Percentiles rank a stretch among this genome's conserved stretches.
These are phyloP conservation scores for Daphoenositta chrysoptera DNA, from an alignment of 2,113 vertebrate genomes.

Conservation along the genomic window DNA sequence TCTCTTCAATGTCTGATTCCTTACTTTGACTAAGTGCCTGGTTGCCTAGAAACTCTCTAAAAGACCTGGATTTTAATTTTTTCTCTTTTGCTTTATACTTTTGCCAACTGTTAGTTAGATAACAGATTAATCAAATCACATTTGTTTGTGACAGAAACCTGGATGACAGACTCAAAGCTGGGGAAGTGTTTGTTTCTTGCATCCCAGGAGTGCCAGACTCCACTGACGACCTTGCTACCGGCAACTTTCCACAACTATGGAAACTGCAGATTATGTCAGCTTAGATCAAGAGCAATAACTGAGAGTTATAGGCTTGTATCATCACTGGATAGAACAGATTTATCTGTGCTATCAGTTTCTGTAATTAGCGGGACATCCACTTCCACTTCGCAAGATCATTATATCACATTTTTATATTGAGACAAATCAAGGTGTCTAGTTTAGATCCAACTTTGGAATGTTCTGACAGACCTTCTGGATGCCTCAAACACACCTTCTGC, in stretches of 20 bases:
- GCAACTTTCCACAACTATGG: not conserved
- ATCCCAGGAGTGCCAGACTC: not conserved
- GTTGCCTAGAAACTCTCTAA: slow-evolving; percentile 52
- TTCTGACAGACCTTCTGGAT: not conserved
- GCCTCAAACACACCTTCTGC: not conserved
- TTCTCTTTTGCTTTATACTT: not conserved
- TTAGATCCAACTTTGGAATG: not conserved
- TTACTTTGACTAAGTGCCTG: not conserved
- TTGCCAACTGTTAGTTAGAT: not conserved
- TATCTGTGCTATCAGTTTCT: not conserved
- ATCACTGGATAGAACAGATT: not conserved
- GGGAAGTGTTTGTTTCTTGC: not conserved
- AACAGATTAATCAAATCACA: not conserved
- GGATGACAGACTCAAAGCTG: not conserved
- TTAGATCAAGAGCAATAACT: not conserved
- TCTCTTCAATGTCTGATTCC: not conserved
- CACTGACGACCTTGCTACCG: not conserved
- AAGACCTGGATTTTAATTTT: not conserved
- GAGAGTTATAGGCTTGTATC: not conserved
- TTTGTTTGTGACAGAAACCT: not conserved
- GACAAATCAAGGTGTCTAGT: not conserved
- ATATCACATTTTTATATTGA: not conserved
- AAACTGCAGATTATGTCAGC: not conserved
- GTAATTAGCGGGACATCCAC: not conserved
- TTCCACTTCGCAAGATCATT: not conserved